phyloP scores from a whole-genome alignment of 1,140 invertebrate genomes.

The Daktulosphaira vitifoliae region DNA sequence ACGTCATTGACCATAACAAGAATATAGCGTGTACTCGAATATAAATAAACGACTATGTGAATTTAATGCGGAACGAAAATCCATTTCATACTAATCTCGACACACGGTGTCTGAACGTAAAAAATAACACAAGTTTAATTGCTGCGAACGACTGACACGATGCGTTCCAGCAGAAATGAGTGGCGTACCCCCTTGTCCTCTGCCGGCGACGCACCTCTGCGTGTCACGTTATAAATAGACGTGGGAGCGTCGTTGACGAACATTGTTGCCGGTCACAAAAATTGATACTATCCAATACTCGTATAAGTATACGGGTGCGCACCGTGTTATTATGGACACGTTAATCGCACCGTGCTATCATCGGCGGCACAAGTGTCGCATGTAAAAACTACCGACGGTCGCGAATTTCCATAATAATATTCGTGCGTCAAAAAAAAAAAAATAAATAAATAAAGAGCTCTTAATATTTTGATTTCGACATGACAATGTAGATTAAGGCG shows the following conservation, averaged over 20 bases:
- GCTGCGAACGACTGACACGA: neutral
- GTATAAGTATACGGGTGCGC: neutral
- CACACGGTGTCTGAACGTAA: too few species aligned
- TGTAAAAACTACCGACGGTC: neutral
- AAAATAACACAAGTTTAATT: too few species aligned
- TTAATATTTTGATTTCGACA: too few species aligned
- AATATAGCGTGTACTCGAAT: neutral
- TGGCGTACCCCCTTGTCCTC: neutral
- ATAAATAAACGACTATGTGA: too few species aligned
- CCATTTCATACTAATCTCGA: too few species aligned
- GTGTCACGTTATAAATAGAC: slow-evolving; percentile 7
- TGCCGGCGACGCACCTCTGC: neutral
- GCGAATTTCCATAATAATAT: slow-evolving; percentile 5
- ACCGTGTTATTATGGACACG: neutral
- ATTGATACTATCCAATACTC: too few species aligned
- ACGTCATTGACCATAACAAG: too few species aligned
- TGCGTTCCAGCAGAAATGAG: neutral
- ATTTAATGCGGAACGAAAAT: too few species aligned
- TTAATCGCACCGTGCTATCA: too few species aligned
- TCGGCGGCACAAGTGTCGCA: too few species aligned
- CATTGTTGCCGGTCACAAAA: slow-evolving; percentile 5
- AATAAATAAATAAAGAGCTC: too few species aligned
- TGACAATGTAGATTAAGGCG: neutral
- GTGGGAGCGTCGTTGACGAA: slow-evolving; percentile 7
- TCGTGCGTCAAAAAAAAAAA: neutral